These are phyloP conservation scores for Tholera decimalis DNA, from an alignment of 2,888 invertebrate genomes.

Conservation along the genomic window DNA sequence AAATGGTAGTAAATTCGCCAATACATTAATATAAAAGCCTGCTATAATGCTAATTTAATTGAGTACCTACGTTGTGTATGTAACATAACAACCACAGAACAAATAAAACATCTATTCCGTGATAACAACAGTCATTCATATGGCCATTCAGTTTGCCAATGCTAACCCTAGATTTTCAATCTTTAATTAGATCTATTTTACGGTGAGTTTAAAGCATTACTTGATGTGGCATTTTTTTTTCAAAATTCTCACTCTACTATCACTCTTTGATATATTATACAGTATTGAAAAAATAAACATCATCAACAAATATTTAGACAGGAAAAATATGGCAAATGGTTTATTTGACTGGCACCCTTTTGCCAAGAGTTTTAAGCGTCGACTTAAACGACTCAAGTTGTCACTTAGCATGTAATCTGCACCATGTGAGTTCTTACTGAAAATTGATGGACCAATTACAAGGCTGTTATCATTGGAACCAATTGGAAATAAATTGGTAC, in stretches of 20 bases:
- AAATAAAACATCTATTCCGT: too few relatives aligned
- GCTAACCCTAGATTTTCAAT: not conserved
- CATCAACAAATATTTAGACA: not conserved
- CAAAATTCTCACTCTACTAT: too few relatives aligned
- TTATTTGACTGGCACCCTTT: constrained; percentile 5
- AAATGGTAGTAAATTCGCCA: constrained; percentile 12
- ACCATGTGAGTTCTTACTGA: constrained; percentile 47
- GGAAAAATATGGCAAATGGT: too few relatives aligned
- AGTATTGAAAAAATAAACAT: not conserved
- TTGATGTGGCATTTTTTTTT: too few relatives aligned
- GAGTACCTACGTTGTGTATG: not conserved
- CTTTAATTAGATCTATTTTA: too few relatives aligned
- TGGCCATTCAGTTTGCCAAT: not conserved
- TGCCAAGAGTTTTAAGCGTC: constrained; percentile 17
- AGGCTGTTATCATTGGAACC: constrained; percentile 48
- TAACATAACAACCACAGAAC: constrained; percentile 4
- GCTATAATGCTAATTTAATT: not conserved
- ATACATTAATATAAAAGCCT: constrained; percentile 5
- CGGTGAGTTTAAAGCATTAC: not conserved
- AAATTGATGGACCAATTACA: constrained; percentile 70
- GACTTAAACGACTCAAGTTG: constrained; percentile 24
- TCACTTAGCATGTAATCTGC: constrained; percentile 39
- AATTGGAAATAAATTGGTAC: constrained; percentile 48
- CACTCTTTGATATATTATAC: not conserved
- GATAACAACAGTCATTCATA: too few relatives aligned